Evolutionary conservation across 1,140 invertebrate genomes (phyloP).

Genomic region (Lepidurus apus): DNA sequence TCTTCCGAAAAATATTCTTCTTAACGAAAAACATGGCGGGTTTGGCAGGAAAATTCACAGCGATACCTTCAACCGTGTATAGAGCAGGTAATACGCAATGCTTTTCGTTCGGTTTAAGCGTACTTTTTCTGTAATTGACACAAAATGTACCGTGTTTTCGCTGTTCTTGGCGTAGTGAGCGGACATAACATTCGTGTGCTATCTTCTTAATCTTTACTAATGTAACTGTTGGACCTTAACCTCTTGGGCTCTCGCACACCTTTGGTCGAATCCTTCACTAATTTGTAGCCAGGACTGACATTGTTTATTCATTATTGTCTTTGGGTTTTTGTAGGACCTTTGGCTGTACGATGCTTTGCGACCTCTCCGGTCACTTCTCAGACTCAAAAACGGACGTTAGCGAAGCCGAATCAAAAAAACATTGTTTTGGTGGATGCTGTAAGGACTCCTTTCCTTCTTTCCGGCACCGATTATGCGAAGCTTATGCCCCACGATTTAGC

Average conservation of each 20-base stretch:
- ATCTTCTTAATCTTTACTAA: too few relatives aligned
- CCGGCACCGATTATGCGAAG: slow-evolving; percentile 86
- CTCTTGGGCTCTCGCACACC: too few relatives aligned
- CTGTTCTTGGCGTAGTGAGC: too few relatives aligned
- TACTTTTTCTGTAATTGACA: too few relatives aligned
- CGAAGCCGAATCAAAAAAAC: slow-evolving; percentile 58
- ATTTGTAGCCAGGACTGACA: not conserved
- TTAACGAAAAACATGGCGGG: not conserved
- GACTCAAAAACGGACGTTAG: slow-evolving; percentile 36
- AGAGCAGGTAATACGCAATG: too few relatives aligned
- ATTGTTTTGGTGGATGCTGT: slow-evolving; percentile 95
- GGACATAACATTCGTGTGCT: too few relatives aligned
- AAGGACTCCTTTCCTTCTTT: slow-evolving; percentile 90
- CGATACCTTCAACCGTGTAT: too few relatives aligned
- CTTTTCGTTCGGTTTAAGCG: too few relatives aligned
- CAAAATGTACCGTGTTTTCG: too few relatives aligned
- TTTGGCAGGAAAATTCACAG: not conserved
- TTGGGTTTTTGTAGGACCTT: slow-evolving; percentile 1
- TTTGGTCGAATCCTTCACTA: too few relatives aligned
- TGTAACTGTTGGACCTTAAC: too few relatives aligned
- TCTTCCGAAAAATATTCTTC: not conserved
- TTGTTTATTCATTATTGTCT: not conserved
- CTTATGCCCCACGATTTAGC: slow-evolving; percentile 94
- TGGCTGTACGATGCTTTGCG: slow-evolving; percentile 22
- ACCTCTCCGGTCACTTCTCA: slow-evolving; percentile 23